These are phyloP conservation scores for Callipepla squamata DNA, from an alignment of 2,113 vertebrate genomes.

Conservation along the genomic window DNA sequence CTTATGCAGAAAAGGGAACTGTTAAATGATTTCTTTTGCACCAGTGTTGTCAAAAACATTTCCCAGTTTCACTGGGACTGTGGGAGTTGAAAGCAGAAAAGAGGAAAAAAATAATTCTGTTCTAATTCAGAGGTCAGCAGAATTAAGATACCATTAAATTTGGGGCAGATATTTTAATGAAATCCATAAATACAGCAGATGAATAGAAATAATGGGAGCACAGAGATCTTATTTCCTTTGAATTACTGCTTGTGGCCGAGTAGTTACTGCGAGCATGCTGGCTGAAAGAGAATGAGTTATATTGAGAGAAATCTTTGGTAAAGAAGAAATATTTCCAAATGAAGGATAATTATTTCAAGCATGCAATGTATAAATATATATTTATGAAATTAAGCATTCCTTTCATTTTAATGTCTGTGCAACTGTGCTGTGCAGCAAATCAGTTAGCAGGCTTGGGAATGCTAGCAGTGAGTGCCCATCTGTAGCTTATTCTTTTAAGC, in stretches of 20 bases:
- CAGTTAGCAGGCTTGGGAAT: background rate
- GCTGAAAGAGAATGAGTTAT: background rate
- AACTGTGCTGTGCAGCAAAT: background rate
- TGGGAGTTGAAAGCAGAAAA: background rate
- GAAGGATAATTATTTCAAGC: background rate
- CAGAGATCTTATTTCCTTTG: background rate
- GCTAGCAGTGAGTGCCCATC: background rate
- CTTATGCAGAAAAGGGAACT: conserved; percentile 17
- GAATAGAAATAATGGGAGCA: background rate
- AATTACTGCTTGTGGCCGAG: background rate
- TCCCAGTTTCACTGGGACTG: conserved; percentile 20
- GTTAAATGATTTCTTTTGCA: conserved; percentile 26
- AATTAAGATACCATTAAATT: conserved; percentile 34
- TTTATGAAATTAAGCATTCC: background rate
- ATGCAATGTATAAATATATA: background rate
- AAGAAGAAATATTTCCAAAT: background rate
- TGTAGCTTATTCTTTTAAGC: background rate
- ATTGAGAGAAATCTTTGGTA: background rate
- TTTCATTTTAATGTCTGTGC: background rate
- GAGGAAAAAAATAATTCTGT: background rate
- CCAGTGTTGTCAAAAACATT: conserved; percentile 16
- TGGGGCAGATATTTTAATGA: conserved; percentile 7
- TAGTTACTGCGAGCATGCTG: background rate
- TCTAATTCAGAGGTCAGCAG: conserved; percentile 17
- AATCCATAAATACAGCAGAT: background rate